These are phyloP conservation scores for Drosophila simulans DNA, from an alignment of 1,140 invertebrate species.

Conservation along the genomic window DNA sequence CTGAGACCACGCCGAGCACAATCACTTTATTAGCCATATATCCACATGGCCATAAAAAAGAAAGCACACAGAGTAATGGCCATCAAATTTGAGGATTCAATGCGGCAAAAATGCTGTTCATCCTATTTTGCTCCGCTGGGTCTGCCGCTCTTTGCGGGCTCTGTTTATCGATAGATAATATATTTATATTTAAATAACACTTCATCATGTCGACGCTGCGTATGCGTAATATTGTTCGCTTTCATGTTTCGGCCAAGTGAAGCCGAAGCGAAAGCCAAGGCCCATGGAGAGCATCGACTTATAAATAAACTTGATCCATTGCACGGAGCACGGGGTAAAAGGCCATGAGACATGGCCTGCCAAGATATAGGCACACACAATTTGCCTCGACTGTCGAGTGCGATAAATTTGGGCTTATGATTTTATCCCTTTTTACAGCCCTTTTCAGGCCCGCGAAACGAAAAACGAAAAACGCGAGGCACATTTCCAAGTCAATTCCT, in stretches of 20 bases:
- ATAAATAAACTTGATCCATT: constrained; percentile 82
- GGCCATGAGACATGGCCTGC: constrained; percentile 1
- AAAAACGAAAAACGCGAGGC: constrained; percentile 10
- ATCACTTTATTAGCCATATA: constrained; percentile 42
- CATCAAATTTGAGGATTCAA: constrained; percentile 78
- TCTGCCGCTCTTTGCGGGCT: constrained; percentile 18
- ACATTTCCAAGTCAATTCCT: constrained; percentile 58
- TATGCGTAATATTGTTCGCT: constrained; percentile 81
- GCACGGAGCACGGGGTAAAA: constrained; percentile 38
- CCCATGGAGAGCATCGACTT: constrained; percentile 44
- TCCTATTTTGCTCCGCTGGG: constrained; percentile 8
- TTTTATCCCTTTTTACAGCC: constrained; percentile 75
- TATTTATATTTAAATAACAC: constrained; percentile 83
- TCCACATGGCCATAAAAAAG: constrained; percentile 56
- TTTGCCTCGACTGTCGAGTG: constrained; percentile 65
- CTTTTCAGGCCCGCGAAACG: constrained; percentile 13
- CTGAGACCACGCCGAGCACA: constrained; percentile 3
- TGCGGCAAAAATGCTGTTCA: constrained; percentile 71
- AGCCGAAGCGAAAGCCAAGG: background rate
- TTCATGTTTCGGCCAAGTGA: constrained; percentile 51
- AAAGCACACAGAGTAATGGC: constrained; percentile 58
- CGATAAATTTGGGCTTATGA: constrained; percentile 81
- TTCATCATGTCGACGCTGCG: constrained; percentile 73
- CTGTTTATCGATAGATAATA: constrained; percentile 80
- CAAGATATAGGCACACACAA: constrained; percentile 47